A percentile compares a stretch with the other conserved stretches of the same genome.
phyloP scores from a whole-genome alignment of 2,888 invertebrate species.

The Exephanes ischioxanthus region DNA sequence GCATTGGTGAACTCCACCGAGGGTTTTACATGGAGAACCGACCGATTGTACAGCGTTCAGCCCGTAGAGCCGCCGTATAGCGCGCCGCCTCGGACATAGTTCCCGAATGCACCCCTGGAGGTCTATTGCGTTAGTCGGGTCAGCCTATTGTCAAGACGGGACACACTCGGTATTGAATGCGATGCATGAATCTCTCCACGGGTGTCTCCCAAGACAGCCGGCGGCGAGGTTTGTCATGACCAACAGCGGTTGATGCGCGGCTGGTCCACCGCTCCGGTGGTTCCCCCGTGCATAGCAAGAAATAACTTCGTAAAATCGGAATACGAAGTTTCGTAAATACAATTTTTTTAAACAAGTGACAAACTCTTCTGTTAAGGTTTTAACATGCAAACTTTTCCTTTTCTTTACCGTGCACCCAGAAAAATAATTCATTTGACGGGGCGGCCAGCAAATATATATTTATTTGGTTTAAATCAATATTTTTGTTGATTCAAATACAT shows the following conservation, averaged over 20 bases:
- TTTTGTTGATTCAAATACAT: no score
- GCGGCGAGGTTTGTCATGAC: background rate
- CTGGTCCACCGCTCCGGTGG: no score
- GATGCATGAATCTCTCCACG: constrained; percentile 12
- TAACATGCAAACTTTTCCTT: no score
- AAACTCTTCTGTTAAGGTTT: no score
- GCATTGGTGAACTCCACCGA: background rate
- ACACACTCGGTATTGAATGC: background rate
- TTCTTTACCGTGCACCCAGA: no score
- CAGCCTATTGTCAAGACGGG: background rate
- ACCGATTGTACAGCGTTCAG: background rate
- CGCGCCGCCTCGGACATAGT: constrained; percentile 30
- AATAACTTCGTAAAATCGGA: no score
- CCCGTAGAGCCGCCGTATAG: background rate
- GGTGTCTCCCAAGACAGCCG: constrained; percentile 4
- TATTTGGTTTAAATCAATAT: no score
- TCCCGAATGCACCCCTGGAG: constrained; percentile 16
- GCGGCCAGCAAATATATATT: no score
- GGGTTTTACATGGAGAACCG: background rate
- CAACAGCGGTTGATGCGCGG: background rate
- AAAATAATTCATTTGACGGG: no score
- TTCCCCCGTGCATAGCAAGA: no score
- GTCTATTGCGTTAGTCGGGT: constrained; percentile 21
- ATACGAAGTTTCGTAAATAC: no score
- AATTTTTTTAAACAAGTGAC: no score